These are phyloP conservation scores for Amphipoea oculea DNA, from an alignment of 2,888 invertebrate species.

Conservation along the genomic window DNA sequence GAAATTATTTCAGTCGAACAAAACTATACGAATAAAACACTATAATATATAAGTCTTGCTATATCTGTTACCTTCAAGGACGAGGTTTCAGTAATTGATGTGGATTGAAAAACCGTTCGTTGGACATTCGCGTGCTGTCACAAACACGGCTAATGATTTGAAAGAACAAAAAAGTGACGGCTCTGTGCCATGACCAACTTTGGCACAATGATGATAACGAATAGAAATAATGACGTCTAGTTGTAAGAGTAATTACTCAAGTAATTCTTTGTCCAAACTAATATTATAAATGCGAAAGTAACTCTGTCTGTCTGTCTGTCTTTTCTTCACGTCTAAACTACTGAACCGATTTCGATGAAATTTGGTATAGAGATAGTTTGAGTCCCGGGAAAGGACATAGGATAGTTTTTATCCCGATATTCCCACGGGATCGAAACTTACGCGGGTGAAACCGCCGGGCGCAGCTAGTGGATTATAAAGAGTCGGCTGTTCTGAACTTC, in stretches of 20 bases:
- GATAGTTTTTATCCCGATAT: no score
- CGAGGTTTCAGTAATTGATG: constrained; percentile 58
- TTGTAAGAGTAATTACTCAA: constrained; percentile 44
- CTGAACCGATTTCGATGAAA: no score
- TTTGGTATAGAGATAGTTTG: no score
- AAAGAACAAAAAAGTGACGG: constrained; percentile 73
- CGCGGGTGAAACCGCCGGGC: no score
- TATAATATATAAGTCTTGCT: constrained; percentile 1
- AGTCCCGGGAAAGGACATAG: no score
- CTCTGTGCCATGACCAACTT: constrained; percentile 66
- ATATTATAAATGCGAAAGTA: no score
- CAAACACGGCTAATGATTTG: constrained; percentile 76
- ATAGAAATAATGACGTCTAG: constrained; percentile 46
- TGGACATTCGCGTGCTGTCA: constrained; percentile 69
- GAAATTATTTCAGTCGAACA: neutral
- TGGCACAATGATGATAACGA: constrained; percentile 55
- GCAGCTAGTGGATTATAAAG: constrained; percentile 29
- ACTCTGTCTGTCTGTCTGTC: no score
- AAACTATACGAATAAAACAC: constrained; percentile 3
- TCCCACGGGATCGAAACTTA: no score
- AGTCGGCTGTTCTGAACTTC: constrained; percentile 25
- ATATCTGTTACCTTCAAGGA: constrained; percentile 44
- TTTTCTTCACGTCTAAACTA: no score
- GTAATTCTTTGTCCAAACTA: constrained; percentile 33
- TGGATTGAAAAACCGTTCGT: constrained; percentile 54